Percentiles rank a stretch among this genome's conserved stretches.
phyloP scores from a whole-genome alignment of 2,888 invertebrate genomes.

The Mythimna ferrago region DNA sequence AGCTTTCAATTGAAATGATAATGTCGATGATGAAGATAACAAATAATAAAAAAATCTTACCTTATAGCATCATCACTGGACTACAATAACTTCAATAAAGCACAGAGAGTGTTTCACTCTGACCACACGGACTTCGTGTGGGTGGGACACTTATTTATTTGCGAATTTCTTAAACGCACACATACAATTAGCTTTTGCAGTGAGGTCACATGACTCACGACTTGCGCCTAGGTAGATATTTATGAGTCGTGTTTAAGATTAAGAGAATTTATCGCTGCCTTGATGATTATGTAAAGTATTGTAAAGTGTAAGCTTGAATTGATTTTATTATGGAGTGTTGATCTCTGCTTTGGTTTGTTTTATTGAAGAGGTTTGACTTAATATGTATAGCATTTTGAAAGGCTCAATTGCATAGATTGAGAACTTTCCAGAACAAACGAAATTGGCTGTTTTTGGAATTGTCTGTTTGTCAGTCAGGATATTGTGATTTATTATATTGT shows the following conservation, averaged over 20 bases:
- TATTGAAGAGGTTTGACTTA: background rate
- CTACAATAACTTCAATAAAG: slow-evolving; percentile 33
- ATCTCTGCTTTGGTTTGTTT: slow-evolving; percentile 9
- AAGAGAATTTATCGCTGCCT: slow-evolving; percentile 50
- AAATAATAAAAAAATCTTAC: background rate
- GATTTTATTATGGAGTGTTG: slow-evolving; percentile 4
- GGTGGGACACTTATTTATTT: slow-evolving; percentile 67
- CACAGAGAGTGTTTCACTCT: slow-evolving; percentile 46
- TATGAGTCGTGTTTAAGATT: slow-evolving; percentile 60
- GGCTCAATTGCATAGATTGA: background rate
- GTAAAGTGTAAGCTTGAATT: slow-evolving; percentile 32
- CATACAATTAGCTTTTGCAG: slow-evolving; percentile 64
- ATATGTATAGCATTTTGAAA: too few relatives aligned
- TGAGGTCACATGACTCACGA: slow-evolving; percentile 62
- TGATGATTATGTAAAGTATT: slow-evolving; percentile 41
- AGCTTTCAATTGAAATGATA: too few relatives aligned
- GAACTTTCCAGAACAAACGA: too few relatives aligned
- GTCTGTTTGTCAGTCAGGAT: too few relatives aligned
- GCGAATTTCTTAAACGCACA: slow-evolving; percentile 66
- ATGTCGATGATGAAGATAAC: background rate
- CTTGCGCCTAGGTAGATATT: slow-evolving; percentile 32
- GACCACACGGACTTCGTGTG: slow-evolving; percentile 65
- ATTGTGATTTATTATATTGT: too few relatives aligned
- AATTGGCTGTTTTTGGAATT: too few relatives aligned
- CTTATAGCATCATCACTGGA: slow-evolving; percentile 41